Evolutionary conservation across 1,140 invertebrate genomes (phyloP).

Genomic region (Drosophila repletoides): DNA sequence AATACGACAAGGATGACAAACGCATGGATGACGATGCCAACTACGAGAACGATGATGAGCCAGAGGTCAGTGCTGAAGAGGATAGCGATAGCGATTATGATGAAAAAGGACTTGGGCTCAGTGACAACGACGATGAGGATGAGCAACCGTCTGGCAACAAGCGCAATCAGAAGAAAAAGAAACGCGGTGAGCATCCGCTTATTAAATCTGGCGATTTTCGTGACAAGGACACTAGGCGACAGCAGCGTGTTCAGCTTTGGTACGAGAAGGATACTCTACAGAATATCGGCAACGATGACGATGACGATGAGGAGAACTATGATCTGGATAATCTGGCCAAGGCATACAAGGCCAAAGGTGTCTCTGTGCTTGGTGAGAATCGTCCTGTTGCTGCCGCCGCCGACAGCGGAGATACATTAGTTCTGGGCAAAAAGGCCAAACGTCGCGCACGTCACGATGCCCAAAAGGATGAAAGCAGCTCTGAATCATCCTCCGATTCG

Average conservation of each 20-base stretch:
- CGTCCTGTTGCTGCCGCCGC: neutral
- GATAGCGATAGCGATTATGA: conserved; percentile 82
- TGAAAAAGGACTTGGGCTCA: conserved; percentile 86
- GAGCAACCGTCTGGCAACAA: conserved; percentile 75
- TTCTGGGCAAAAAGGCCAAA: conserved; percentile 75
- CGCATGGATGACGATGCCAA: conserved; percentile 88
- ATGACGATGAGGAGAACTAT: conserved; percentile 93
- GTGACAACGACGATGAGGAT: conserved; percentile 78
- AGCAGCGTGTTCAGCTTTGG: conserved; percentile 92
- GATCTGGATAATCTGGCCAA: conserved; percentile 92
- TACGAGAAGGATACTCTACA: conserved; percentile 95
- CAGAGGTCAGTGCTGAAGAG: conserved; percentile 76
- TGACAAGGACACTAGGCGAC: conserved; percentile 87
- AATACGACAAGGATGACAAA: conserved; percentile 87
- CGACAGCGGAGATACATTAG: neutral
- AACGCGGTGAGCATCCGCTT: conserved; percentile 87
- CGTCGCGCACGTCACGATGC: conserved; percentile 67
- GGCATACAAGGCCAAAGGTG: conserved; percentile 88
- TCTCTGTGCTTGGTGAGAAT: conserved; percentile 68
- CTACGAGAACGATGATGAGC: conserved; percentile 88
- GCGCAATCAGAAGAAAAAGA: conserved; percentile 81
- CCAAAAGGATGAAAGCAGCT: conserved; percentile 49
- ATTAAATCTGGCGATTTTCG: conserved; percentile 92
- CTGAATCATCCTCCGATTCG: conserved; percentile 81
- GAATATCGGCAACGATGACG: conserved; percentile 89